Conservation (phyloP, 1,140 invertebrate genomes). For the Coelopa frigida region DNA sequence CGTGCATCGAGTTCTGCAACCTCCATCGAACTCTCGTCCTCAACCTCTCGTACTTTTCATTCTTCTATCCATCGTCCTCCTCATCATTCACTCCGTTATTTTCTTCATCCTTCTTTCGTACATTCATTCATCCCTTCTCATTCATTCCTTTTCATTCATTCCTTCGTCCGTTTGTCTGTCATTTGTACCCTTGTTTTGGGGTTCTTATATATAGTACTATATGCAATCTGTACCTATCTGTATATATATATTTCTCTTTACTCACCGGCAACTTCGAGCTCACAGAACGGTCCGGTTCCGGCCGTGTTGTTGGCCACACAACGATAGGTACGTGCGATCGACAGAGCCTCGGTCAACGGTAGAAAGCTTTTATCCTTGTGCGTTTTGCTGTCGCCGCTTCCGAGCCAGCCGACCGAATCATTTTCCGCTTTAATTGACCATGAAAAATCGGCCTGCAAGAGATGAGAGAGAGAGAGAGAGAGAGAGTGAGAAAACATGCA, state of each 20-base stretch:
- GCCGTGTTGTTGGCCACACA: conserved; percentile 79
- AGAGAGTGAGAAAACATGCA: too few species aligned
- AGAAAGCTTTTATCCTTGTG: conserved; percentile 29
- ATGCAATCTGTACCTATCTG: too few species aligned
- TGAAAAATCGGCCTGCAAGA: conserved; percentile 57
- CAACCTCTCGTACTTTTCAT: neutral
- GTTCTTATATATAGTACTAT: too few species aligned
- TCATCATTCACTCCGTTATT: neutral
- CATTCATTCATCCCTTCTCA: neutral
- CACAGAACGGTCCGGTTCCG: conserved; percentile 65
- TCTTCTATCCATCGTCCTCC: neutral
- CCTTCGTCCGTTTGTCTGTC: neutral
- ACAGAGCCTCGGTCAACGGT: conserved; percentile 31
- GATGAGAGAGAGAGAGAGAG: conserved; percentile 11
- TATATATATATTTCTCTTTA: conserved; percentile 5
- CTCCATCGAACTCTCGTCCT: neutral
- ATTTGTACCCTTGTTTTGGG: neutral
- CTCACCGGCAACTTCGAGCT: conserved; percentile 70
- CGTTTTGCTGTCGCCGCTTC: conserved; percentile 22
- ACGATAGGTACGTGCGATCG: conserved; percentile 61
- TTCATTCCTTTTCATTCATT: conserved; percentile 1
- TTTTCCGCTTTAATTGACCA: conserved; percentile 81
- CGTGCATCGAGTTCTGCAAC: too few species aligned
- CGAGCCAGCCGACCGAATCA: conserved; percentile 57
- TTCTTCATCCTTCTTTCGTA: neutral